A percentile compares a stretch with the other conserved stretches of the same genome.
Evolutionary conservation across 1,140 invertebrate species (phyloP).

Genomic region (Diplogasteroides magnus): DNA sequence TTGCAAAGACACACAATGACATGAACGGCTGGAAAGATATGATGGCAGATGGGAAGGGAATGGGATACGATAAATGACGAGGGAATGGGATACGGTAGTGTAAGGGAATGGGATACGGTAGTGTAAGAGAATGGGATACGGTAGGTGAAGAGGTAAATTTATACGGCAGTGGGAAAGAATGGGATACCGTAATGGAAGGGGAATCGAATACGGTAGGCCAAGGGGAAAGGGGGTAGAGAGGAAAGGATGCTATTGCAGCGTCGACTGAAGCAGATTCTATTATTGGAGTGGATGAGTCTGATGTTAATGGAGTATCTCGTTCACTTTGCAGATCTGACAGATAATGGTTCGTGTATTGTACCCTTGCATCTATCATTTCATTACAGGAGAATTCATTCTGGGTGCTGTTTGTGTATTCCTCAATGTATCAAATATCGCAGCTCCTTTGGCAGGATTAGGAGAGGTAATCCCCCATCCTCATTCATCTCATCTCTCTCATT

Average conservation of each 20-base stretch:
- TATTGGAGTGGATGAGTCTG: slow-evolving; percentile 23
- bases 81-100: no score
- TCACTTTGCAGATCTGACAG: slow-evolving; percentile 21
- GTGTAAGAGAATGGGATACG: no score
- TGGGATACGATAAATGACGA: slow-evolving; percentile 1
- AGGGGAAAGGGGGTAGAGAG: neutral
- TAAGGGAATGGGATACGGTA: neutral
- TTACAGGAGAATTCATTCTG: slow-evolving; percentile 27
- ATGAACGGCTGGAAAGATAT: slow-evolving; percentile 5
- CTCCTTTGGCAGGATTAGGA: slow-evolving; percentile 38
- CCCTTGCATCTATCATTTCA: slow-evolving; percentile 17
- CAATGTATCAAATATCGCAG: slow-evolving; percentile 41
- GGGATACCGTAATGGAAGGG: slow-evolving; percentile 4
- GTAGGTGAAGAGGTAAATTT: no score
- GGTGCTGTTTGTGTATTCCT: slow-evolving; percentile 50
- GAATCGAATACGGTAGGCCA: no score
- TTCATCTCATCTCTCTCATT: slow-evolving; percentile 1
- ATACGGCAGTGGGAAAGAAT: neutral
- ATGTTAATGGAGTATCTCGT: slow-evolving; percentile 32
- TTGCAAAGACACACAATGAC: neutral
- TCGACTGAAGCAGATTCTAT: slow-evolving; percentile 29
- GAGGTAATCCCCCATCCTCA: slow-evolving; percentile 28
- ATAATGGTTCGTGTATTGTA: neutral
- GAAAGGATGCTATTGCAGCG: slow-evolving; percentile 33
- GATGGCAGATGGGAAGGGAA: neutral